Base-by-base conservation (phyloP, 1,140 invertebrate genomes). In the Caerostris darwini region DNA sequence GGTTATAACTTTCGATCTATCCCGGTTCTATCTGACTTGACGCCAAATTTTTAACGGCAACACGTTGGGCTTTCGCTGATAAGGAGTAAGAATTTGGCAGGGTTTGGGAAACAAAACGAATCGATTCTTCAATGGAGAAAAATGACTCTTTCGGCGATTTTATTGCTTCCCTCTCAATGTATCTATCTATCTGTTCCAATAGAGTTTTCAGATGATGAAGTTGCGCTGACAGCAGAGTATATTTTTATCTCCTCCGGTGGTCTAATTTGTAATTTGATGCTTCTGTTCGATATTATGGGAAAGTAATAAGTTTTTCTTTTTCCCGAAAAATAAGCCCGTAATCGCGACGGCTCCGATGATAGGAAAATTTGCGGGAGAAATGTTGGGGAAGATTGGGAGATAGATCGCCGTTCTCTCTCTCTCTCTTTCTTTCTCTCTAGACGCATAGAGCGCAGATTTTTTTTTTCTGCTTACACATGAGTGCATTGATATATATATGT, bases 261-360 rank as follows among this genome's bases (percentile, higher is more conserved):
- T 93, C 82, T 93, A 93, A 93, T 93, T 93, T 93, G 92, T 93
- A 93, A 93, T 93, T 93, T 93, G 92, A 93, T 93, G 92, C 83
- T 57, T 71, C n/a, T 93, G 92, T 93, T 93, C 92, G 92, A 93
- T 93, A 93, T 93, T 93, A 93, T 93, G 92, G 92, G 92, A 93
- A 93, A 93, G 92, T 93, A 93, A 93, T 93, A 93, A 93, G 92
- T 93, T 93, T 93, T 67, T 87, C 92, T 86, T 93, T 93, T 93
- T 93, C 34, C 50, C n/a, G 85, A 64, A 64, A 57, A 54, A 17
- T 34, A 69, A 34, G 7, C 71, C 56, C 50, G 34, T 81, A 81
- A 90, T 90, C 89, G 54, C 53, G 54, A 56, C 3, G 14, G 34
- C 6, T n/a, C 14, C 53, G 57, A 17, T 57, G 90, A 82, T 54